Evolutionary conservation across 2,113 vertebrate species (phyloP).

Genomic region (Baryphthengus martii): DNA sequence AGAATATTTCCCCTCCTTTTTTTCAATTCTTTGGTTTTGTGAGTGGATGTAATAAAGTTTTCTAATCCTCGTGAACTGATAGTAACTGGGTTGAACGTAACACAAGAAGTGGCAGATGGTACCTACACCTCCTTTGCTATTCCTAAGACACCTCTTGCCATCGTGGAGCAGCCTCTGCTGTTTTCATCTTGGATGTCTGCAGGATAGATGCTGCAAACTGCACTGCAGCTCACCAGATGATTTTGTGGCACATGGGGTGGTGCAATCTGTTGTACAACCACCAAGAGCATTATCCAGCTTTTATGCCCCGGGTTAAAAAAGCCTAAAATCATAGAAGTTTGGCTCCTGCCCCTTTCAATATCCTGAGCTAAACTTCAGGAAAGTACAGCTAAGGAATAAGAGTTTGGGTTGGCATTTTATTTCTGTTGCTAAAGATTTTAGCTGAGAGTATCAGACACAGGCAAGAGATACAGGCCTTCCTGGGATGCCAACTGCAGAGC

Average conservation of each 20-base stretch:
- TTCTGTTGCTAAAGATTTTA: neutral
- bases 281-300: neutral
- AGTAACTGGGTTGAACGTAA: neutral
- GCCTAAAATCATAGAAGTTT: neutral
- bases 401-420: neutral
- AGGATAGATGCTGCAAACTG: neutral
- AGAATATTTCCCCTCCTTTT: neutral
- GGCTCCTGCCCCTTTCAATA: neutral
- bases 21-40: neutral
- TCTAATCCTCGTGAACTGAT: neutral
- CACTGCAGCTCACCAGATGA: neutral
- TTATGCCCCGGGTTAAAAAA: neutral
- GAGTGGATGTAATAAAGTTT: neutral
- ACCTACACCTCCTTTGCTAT: neutral
- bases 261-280: neutral
- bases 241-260: neutral
- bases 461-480: neutral
- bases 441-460: neutral
- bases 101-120: neutral
- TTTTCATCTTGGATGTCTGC: neutral
- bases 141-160: neutral
- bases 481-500: neutral
- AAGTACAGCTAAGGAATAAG: neutral
- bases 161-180: neutral
- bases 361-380: neutral